Conservation (phyloP, 2,797 vertebrate species). For the Channallabes apus region DNA sequence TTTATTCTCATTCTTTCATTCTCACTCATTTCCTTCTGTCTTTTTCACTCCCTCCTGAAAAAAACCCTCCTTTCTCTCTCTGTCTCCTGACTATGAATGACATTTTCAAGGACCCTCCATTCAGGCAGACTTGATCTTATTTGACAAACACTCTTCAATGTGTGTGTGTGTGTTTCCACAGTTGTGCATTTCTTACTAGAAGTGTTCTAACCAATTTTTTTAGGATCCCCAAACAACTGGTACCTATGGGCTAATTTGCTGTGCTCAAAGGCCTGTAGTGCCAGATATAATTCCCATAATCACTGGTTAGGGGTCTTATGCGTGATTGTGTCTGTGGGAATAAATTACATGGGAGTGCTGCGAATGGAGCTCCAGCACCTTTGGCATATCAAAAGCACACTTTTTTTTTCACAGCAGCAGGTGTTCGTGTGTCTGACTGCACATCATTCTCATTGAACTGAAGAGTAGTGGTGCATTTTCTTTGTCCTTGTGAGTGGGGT, state of each 20-base stretch:
- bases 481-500: background rate
- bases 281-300: background rate
- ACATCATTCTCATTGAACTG: background rate
- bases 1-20: background rate
- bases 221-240: background rate
- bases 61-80: background rate
- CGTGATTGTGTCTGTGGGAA: background rate
- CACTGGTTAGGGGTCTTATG: background rate
- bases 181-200: background rate
- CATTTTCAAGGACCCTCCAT: background rate
- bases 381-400: background rate
- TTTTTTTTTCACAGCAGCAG: background rate
- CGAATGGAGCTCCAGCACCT: background rate
- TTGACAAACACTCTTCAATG: background rate
- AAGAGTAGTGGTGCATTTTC: background rate
- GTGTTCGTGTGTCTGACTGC: background rate
- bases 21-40: background rate
- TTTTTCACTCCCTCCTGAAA: background rate
- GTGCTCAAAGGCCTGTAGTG: background rate
- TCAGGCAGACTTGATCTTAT: constrained; percentile 4
- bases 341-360: background rate
- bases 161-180: background rate
- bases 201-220: background rate
- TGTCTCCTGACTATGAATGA: background rate
- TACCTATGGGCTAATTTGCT: background rate